A percentile compares a stretch with the other conserved stretches of the same genome.
Evolutionary conservation across 2,888 invertebrate species (phyloP).

Genomic region (Nemotelus nigrinus): DNA sequence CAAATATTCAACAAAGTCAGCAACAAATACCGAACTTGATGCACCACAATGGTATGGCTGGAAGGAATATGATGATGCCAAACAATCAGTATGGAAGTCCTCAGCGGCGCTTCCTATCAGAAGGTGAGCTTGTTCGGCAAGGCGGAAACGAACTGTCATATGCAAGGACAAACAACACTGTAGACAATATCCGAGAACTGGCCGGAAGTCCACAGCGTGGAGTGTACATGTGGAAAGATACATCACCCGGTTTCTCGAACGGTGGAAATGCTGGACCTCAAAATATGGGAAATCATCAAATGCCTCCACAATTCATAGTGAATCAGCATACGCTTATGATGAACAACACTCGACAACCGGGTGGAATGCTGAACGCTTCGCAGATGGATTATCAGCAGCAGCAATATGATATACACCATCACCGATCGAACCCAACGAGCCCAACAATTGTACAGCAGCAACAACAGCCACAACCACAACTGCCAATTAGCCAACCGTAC

Average conservation of each 20-base stretch:
- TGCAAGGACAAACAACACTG: slow-evolving; percentile 78
- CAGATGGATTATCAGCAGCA: slow-evolving; percentile 64
- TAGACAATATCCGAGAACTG: slow-evolving; percentile 87
- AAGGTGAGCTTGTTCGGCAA: slow-evolving; percentile 82
- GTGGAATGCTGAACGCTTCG: slow-evolving; percentile 57
- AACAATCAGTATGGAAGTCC: slow-evolving; percentile 70
- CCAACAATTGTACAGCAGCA: slow-evolving; percentile 70
- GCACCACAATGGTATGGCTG: slow-evolving; percentile 54
- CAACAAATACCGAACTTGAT: slow-evolving; percentile 54
- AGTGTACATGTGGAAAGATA: slow-evolving; percentile 83
- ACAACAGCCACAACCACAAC: slow-evolving; percentile 55
- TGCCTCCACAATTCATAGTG: slow-evolving; percentile 57
- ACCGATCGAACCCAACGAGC: slow-evolving; percentile 79
- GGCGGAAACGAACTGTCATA: slow-evolving; percentile 70
- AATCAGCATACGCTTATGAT: slow-evolving; percentile 47
- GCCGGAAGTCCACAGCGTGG: slow-evolving; percentile 88
- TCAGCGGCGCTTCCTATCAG: slow-evolving; percentile 81
- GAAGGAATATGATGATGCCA: slow-evolving; percentile 57
- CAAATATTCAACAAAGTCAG: slow-evolving; percentile 61
- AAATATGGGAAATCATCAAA: slow-evolving; percentile 60
- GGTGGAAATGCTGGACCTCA: slow-evolving; percentile 59
- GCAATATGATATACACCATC: slow-evolving; percentile 67
- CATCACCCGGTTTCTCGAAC: slow-evolving; percentile 71
- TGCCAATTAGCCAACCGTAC: slow-evolving; percentile 59
- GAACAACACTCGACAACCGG: slow-evolving; percentile 51